Conservation (phyloP, 1,140 invertebrate species). For the Brachionus rubens region DNA sequence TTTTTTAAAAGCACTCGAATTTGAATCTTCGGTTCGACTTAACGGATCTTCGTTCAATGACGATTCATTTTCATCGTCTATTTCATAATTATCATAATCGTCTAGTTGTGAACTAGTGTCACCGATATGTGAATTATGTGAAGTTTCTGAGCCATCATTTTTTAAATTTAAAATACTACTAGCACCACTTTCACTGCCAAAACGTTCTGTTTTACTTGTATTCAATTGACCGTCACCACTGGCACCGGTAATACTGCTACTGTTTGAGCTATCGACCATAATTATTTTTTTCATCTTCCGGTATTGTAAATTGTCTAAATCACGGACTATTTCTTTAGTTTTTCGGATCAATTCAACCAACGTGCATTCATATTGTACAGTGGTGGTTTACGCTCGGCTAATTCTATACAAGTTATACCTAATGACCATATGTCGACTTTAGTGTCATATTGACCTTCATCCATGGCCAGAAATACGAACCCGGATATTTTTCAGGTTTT, state of each 20-base stretch:
- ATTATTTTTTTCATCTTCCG: constrained; percentile 98
- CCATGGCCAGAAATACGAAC: too few species aligned
- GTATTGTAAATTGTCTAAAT: constrained; percentile 96
- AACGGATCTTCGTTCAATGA: neutral
- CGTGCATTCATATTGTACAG: constrained; percentile 98
- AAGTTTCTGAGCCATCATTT: constrained; percentile 27
- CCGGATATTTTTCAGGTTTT: too few species aligned
- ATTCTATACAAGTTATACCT: constrained; percentile 96
- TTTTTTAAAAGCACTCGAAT: neutral
- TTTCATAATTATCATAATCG: constrained; percentile 32
- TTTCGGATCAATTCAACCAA: constrained; percentile 88
- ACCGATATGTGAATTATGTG: constrained; percentile 17
- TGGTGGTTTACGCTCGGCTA: constrained; percentile 95
- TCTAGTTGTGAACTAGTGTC: constrained; percentile 23
- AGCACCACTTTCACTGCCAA: neutral
- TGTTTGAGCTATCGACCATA: constrained; percentile 62
- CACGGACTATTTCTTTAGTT: constrained; percentile 94
- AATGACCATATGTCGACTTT: constrained; percentile 87
- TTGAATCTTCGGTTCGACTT: neutral
- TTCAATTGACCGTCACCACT: neutral
- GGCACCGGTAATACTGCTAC: neutral
- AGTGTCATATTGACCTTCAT: constrained; percentile 99
- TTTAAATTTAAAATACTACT: constrained; percentile 36
- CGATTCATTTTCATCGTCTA: constrained; percentile 31
- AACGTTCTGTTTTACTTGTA: neutral